Conservation (phyloP, 2,797 vertebrate species). For the Coregonus ussuriensis region DNA sequence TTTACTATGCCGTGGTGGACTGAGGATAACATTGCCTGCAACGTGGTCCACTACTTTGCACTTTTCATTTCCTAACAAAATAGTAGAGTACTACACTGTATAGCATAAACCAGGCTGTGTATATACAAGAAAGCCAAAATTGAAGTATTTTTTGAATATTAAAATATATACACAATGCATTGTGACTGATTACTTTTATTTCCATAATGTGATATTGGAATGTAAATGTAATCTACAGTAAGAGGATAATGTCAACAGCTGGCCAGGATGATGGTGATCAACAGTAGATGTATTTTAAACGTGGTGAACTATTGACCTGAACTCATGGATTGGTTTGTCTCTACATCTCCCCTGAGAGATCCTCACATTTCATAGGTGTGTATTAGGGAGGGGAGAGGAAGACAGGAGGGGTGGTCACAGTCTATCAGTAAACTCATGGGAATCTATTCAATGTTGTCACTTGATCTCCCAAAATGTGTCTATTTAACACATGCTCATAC, state of each 20-base stretch:
- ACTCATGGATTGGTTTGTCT: constrained; percentile 11
- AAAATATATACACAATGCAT: constrained; percentile 62
- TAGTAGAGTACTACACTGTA: constrained; percentile 64
- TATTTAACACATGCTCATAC: neutral
- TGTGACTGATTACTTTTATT: constrained; percentile 25
- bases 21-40: constrained; percentile 41
- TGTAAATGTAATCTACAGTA: neutral
- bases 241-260: constrained; percentile 7
- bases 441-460: neutral
- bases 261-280: neutral
- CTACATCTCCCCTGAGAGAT: constrained; percentile 2
- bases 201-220: neutral
- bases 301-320: constrained; percentile 17
- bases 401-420: neutral
- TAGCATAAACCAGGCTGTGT: constrained; percentile 60
- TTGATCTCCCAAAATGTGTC: constrained; percentile 1
- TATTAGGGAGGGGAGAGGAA: neutral
- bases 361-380: constrained; percentile 1
- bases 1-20: constrained; percentile 53
- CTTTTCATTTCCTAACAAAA: constrained; percentile 68
- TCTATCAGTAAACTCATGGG: neutral
- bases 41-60: constrained; percentile 67
- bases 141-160: constrained; percentile 79
- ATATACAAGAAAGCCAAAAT: constrained; percentile 68
- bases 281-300: neutral